phyloP scores from a whole-genome alignment of 2,113 vertebrate species.

The Rhadina sibilatrix region DNA sequence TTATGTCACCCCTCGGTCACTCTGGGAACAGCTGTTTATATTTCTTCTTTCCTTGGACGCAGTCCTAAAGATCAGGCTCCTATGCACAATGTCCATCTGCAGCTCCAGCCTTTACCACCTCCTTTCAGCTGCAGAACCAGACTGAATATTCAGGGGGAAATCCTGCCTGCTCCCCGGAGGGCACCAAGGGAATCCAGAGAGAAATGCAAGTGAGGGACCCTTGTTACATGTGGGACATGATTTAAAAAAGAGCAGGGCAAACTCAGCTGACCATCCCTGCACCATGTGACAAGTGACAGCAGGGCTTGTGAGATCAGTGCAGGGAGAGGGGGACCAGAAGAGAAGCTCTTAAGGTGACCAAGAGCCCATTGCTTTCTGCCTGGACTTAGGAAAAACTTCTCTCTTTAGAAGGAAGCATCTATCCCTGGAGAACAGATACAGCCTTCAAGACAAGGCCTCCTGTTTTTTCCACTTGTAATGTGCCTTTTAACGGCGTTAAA shows the following conservation, averaged over 20 bases:
- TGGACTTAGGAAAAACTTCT: not conserved
- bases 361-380: not conserved
- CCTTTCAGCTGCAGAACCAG: not conserved
- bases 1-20: not conserved
- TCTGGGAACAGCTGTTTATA: not conserved
- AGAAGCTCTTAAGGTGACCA: not conserved
- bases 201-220: not conserved
- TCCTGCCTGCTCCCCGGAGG: not conserved
- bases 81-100: not conserved
- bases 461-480: constrained; percentile 5
- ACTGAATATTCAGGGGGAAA: not conserved
- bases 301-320: not conserved
- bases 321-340: not conserved
- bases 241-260: not conserved
- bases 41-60: not conserved
- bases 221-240: rapidly evolving
- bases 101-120: not conserved
- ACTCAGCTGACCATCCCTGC: not conserved
- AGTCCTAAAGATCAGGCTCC: not conserved
- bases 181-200: not conserved
- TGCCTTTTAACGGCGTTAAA: constrained; percentile 39
- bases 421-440: not conserved
- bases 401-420: not conserved
- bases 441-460: not conserved
- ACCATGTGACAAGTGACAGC: not conserved